phyloP scores from a whole-genome alignment of 1,140 invertebrate species.

The Papilio helenus region DNA sequence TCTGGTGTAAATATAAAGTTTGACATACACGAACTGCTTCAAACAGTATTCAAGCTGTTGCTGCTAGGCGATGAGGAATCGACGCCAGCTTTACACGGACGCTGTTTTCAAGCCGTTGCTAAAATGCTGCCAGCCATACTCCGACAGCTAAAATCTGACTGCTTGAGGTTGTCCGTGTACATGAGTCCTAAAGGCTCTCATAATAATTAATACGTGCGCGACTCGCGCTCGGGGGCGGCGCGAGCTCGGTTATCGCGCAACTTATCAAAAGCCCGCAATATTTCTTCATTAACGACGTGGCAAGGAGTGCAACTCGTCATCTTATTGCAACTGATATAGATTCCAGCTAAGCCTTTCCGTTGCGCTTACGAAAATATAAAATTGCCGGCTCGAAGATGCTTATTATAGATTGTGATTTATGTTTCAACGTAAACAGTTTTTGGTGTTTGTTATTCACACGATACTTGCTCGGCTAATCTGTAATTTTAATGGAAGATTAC shows the following conservation, averaged over 20 bases:
- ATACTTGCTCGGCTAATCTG: not conserved
- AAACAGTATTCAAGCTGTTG: not conserved
- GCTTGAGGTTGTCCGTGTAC: not conserved
- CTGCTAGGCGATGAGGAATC: not conserved
- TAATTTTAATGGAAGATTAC: conserved; percentile 16
- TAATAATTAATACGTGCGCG: conserved; percentile 72
- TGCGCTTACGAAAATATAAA: conserved; percentile 35
- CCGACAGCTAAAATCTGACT: not conserved
- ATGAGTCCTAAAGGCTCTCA: conserved; percentile 38
- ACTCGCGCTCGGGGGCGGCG: conserved; percentile 57
- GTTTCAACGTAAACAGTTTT: conserved; percentile 25
- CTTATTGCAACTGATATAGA: conserved; percentile 42
- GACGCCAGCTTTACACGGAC: not conserved
- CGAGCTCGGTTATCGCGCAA: conserved; percentile 65
- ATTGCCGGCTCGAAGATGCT: conserved; percentile 20
- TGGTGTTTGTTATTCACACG: conserved; percentile 24
- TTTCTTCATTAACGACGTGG: conserved; percentile 80
- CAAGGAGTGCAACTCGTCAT: conserved; percentile 58
- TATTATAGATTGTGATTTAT: conserved; percentile 32
- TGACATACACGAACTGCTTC: not conserved
- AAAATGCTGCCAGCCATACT: not conserved
- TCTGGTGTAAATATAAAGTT: conserved; percentile 48
- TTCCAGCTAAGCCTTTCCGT: conserved; percentile 33
- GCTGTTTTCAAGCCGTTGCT: not conserved
- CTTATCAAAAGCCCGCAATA: conserved; percentile 76